These are phyloP conservation scores for Drosophila murphyi DNA, from an alignment of 1,140 invertebrate genomes.

Conservation along the genomic window DNA sequence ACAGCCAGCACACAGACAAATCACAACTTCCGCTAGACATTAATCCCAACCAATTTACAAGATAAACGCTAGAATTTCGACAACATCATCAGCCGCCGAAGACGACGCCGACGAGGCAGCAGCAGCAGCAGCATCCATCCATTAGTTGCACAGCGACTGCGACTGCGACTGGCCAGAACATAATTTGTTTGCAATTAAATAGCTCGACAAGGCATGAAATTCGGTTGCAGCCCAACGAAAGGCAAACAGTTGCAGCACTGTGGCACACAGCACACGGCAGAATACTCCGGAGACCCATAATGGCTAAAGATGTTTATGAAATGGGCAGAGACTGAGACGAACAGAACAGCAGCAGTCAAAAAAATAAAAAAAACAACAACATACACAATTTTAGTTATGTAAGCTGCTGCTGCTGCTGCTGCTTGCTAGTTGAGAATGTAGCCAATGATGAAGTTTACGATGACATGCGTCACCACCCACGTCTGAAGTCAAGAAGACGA, in stretches of 20 bases:
- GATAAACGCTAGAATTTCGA: conserved; percentile 81
- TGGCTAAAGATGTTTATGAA: conserved; percentile 74
- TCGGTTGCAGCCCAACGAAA: conserved; percentile 69
- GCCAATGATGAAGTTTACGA: conserved; percentile 81
- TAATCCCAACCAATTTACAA: conserved; percentile 82
- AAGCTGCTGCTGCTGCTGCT: conserved; percentile 49
- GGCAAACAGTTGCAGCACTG: conserved; percentile 17
- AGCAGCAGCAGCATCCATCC: conserved; percentile 53
- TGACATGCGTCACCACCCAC: conserved; percentile 83
- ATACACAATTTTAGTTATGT: conserved; percentile 72
- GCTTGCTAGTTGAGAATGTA: conserved; percentile 48
- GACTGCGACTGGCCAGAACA: conserved; percentile 67
- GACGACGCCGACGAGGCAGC: conserved; percentile 24
- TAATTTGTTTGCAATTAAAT: conserved; percentile 83
- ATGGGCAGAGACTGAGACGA: conserved; percentile 73
- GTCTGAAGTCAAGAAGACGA: conserved; percentile 48
- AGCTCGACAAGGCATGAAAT: conserved; percentile 82
- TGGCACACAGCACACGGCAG: conserved; percentile 27
- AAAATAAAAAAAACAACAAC: conserved; percentile 32
- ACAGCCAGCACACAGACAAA: conserved; percentile 31
- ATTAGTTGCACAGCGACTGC: conserved; percentile 66
- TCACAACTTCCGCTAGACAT: conserved; percentile 81
- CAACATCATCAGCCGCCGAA: conserved; percentile 69
- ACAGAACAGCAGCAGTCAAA: conserved; percentile 47
- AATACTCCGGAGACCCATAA: conserved; percentile 62